Base-by-base conservation (phyloP, 2,797 vertebrate genomes). In the Lagocephalus sceleratus region DNA sequence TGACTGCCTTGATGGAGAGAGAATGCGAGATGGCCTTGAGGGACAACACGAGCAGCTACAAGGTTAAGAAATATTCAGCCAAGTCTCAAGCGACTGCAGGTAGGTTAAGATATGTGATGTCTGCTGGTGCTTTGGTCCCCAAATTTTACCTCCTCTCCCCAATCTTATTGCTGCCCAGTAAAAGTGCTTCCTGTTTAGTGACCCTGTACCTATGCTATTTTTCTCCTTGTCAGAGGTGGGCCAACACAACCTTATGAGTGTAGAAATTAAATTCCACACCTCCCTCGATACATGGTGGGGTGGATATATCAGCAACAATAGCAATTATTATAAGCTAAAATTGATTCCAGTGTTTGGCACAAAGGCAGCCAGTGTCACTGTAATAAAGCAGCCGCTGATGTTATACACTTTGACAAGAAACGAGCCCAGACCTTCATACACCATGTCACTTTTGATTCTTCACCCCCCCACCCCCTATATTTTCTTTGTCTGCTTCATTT, bases 1-100 rank as follows among this genome's bases (percentile, higher is more conserved):
- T 95, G 76, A 68, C 83, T 51, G 76, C 87, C 62, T 74, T 91
- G 76, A 87, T 98, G 86, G 92, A 92, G 87, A 91, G 76, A 74
- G 92, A 95, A 85, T 89, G 86, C 75, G 93, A 95, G 70, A 85
- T 81, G 11, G 90, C 88, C 58, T 85, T 91, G 71, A 93, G 92
- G 83, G 93, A 94, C 87, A 95, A 91, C 82, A 87, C 85, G 40
- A 48, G 85, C 40, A 45, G 75, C 65, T 66, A 84, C 83, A 95
- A 93, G 81, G 72, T 86, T 48, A 91, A 77, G 82, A 94, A 88
- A 86, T 90, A 84, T 74, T 92, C 90, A 62, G 86, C 86, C 81
- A 94, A 84, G 81, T 92, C 87, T 38, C 90, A 91, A 83, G 88
- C 90, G 83, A 74, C 90, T 29, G 90, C 92, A 62, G 92, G 81